phyloP scores from a whole-genome alignment of 2,113 vertebrate species.

The Jacana jacana region DNA sequence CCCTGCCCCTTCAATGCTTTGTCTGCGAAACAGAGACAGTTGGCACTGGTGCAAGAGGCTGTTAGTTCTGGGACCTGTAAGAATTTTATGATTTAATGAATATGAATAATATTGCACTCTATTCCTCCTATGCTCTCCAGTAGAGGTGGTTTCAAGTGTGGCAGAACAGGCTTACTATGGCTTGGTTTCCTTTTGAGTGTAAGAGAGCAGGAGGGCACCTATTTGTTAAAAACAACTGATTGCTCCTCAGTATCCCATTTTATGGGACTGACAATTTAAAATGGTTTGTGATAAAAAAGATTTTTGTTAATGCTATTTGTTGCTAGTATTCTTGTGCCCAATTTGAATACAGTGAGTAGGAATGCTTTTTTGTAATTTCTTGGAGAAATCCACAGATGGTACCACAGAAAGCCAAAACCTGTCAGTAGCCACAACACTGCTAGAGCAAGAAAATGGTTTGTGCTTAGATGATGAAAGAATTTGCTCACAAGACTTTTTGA shows the following conservation, averaged over 20 bases:
- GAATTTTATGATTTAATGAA: not conserved
- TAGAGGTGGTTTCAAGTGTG: not conserved
- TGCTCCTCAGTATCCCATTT: not conserved
- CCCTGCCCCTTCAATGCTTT: not conserved
- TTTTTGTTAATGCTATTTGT: not conserved
- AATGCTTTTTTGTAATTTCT: not conserved
- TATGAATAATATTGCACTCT: not conserved
- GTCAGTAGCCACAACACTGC: not conserved
- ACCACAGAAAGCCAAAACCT: not conserved
- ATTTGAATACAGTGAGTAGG: not conserved
- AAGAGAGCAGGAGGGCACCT: not conserved
- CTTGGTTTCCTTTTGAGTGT: not conserved
- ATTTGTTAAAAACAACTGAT: not conserved
- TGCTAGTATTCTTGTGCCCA: not conserved
- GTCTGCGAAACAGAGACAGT: not conserved
- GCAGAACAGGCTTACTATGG: not conserved
- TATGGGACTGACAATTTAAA: not conserved
- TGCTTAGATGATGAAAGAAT: not conserved
- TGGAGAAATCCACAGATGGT: not conserved
- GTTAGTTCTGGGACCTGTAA: not conserved
- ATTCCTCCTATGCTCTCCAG: not conserved
- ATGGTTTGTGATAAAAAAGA: accelerated
- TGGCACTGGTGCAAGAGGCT: accelerated
- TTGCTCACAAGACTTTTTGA: not conserved
- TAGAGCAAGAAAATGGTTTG: not conserved